Evolutionary conservation across 2,888 invertebrate species (phyloP).

Genomic region (Nowickia ferox): DNA sequence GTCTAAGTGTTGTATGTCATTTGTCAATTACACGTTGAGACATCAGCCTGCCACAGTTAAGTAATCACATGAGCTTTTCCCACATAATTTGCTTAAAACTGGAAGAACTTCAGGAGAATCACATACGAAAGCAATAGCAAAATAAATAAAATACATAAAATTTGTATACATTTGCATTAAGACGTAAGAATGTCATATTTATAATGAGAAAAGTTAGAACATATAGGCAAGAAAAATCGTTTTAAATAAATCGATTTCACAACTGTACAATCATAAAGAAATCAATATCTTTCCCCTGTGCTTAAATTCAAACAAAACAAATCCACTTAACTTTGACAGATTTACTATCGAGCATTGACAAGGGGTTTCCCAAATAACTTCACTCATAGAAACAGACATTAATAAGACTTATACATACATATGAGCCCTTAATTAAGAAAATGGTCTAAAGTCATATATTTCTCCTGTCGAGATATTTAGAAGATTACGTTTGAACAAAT

Average conservation of each 20-base stretch:
- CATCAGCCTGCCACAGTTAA: background rate
- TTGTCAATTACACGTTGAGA: background rate
- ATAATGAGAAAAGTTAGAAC: too few relatives aligned
- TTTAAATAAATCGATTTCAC: background rate
- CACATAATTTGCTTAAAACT: background rate
- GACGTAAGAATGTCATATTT: too few relatives aligned
- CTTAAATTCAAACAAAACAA: background rate
- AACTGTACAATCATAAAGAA: background rate
- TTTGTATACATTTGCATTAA: too few relatives aligned
- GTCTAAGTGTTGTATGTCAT: background rate
- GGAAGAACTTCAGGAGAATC: too few relatives aligned
- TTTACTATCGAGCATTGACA: background rate
- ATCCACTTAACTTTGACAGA: background rate
- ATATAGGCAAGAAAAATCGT: background rate
- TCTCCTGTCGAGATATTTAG: too few relatives aligned
- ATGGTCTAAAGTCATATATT: too few relatives aligned
- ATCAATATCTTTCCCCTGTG: background rate
- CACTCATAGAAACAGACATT: background rate
- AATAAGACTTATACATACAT: too few relatives aligned
- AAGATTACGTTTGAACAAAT: too few relatives aligned
- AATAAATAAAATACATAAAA: too few relatives aligned
- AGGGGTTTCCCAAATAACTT: background rate
- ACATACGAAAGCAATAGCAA: too few relatives aligned
- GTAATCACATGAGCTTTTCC: background rate
- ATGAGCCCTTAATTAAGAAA: too few relatives aligned